Conservation (phyloP, 1,140 invertebrate species). For the Sogatella furcifera region DNA sequence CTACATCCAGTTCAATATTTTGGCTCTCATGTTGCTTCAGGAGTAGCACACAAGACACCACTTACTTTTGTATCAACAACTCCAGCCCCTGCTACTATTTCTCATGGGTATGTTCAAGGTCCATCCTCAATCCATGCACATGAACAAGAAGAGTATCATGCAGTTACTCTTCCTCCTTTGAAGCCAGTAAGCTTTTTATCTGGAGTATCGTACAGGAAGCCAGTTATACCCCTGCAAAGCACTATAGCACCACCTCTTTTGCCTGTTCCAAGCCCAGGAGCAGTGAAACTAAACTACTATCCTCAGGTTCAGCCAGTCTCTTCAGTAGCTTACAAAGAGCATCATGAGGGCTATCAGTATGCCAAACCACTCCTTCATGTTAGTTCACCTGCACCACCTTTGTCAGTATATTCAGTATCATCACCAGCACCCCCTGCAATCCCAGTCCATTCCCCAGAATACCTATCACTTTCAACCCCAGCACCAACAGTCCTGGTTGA, state of each 20-base stretch:
- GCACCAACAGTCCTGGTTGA: constrained; percentile 5
- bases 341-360: too few relatives aligned
- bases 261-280: too few relatives aligned
- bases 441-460: constrained; percentile 3
- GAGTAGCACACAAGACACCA: too few relatives aligned
- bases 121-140: constrained; percentile 4
- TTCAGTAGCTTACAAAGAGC: too few relatives aligned
- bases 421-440: neutral
- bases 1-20: too few relatives aligned
- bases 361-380: neutral
- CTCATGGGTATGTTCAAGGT: neutral
- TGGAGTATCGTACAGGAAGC: neutral
- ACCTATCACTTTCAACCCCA: neutral
- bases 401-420: neutral
- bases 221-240: neutral
- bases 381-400: neutral
- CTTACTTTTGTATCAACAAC: neutral
- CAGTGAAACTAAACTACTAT: too few relatives aligned
- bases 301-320: too few relatives aligned
- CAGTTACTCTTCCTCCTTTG: neutral
- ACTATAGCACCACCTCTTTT: neutral
- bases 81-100: neutral
- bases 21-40: too few relatives aligned
- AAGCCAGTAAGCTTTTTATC: neutral
- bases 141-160: neutral